A percentile compares a stretch with the other conserved stretches of the same genome.
Conservation (phyloP, 2,113 vertebrate genomes). For the Alosa alosa region DNA sequence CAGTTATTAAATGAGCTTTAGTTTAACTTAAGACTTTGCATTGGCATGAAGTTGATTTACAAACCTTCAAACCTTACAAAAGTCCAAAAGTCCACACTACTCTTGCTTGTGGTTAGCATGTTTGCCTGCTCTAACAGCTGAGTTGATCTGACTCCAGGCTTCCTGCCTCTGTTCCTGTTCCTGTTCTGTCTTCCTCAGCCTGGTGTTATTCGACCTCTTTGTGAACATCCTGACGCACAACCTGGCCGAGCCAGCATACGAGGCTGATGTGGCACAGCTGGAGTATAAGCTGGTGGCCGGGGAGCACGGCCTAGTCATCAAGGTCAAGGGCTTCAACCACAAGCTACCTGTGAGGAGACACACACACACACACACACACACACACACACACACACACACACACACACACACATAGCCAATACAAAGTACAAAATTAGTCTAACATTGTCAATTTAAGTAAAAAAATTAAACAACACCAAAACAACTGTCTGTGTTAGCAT, state of each 20-base stretch:
- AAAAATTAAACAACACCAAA: no score
- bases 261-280: slow-evolving; percentile 91
- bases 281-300: slow-evolving; percentile 90
- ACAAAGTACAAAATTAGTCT: background rate
- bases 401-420: background rate
- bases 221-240: slow-evolving; percentile 93
- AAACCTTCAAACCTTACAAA: no score
- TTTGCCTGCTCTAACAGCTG: background rate
- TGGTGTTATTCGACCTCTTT: slow-evolving; percentile 92
- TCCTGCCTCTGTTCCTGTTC: background rate
- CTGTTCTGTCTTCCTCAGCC: slow-evolving; percentile 55
- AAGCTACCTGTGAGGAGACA: slow-evolving; percentile 75
- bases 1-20: no score
- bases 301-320: slow-evolving; percentile 88
- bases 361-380: background rate
- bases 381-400: background rate
- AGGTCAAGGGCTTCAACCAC: slow-evolving; percentile 95
- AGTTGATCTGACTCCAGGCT: background rate
- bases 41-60: no score
- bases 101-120: background rate
- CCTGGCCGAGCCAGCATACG: slow-evolving; percentile 91
- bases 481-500: background rate
- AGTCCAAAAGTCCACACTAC: background rate
- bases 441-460: no score
- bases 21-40: no score